phyloP scores from a whole-genome alignment of 2,797 vertebrate species.

The Phyllotis vaccarum region DNA sequence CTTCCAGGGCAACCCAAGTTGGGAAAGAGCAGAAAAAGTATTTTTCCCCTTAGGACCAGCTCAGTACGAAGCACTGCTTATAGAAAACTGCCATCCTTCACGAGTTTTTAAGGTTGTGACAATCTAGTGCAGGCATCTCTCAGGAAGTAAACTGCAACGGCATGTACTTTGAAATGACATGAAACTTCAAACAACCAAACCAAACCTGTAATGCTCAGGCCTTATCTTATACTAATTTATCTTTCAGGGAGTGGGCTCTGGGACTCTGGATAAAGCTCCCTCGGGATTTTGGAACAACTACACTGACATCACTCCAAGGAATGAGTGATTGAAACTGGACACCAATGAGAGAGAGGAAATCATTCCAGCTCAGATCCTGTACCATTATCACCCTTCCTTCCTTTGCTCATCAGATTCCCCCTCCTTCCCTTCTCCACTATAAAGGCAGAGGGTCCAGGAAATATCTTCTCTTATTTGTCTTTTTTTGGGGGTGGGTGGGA shows the following conservation, averaged over 20 bases:
- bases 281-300: neutral
- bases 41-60: neutral
- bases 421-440: neutral
- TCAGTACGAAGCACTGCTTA: neutral
- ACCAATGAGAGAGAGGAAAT: neutral
- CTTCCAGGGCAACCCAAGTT: neutral
- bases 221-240: neutral
- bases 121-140: neutral
- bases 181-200: neutral
- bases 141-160: conserved; percentile 42
- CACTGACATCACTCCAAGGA: neutral
- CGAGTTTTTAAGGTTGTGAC: conserved; percentile 5
- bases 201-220: neutral
- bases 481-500: neutral
- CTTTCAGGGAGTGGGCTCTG: neutral
- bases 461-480: neutral
- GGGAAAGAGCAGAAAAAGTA: neutral
- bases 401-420: too few species aligned
- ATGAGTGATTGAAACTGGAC: neutral
- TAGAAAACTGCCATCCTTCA: neutral
- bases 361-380: neutral
- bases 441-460: neutral
- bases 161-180: conserved; percentile 6
- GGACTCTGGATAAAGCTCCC: neutral
- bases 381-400: neutral